Evolutionary conservation across 2,888 invertebrate species (phyloP).

Genomic region (Amphiduros pacificus): DNA sequence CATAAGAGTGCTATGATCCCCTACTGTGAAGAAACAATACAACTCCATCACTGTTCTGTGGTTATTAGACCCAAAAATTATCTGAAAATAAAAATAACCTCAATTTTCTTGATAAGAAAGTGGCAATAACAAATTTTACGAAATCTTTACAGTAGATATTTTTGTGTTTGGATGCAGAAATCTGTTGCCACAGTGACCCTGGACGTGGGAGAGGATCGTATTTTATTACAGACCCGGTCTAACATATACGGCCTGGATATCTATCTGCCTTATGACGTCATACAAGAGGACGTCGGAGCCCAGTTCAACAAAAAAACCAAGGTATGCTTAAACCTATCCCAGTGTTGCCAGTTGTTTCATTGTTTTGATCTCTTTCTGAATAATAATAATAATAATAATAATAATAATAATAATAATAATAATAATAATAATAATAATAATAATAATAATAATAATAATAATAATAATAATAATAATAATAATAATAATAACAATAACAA

Average conservation of each 20-base stretch:
- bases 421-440: neutral
- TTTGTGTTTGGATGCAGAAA: slow-evolving; percentile 41
- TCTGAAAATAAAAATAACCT: neutral
- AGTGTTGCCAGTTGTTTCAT: neutral
- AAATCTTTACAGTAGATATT: too few species aligned
- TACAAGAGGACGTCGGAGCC: slow-evolving; percentile 55
- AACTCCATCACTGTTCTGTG: too few species aligned
- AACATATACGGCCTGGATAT: slow-evolving; percentile 57
- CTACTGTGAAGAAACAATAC: too few species aligned
- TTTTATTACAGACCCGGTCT: slow-evolving; percentile 54
- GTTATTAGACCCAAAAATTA: too few species aligned
- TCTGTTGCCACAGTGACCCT: slow-evolving; percentile 48
- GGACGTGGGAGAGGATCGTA: slow-evolving; percentile 58
- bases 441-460: neutral
- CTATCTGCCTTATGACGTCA: slow-evolving; percentile 53
- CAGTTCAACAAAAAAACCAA: slow-evolving; percentile 55
- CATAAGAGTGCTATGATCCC: too few species aligned
- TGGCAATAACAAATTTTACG: too few species aligned
- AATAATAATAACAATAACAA: too few species aligned
- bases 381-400: neutral
- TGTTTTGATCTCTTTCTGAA: too few species aligned
- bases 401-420: neutral
- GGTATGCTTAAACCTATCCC: too few species aligned
- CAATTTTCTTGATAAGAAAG: neutral
- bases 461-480: too few species aligned